A percentile compares a stretch with the other conserved stretches of the same genome.
Evolutionary conservation across 2,797 vertebrate genomes (phyloP).

Genomic region (Acipenser transmontanus): DNA sequence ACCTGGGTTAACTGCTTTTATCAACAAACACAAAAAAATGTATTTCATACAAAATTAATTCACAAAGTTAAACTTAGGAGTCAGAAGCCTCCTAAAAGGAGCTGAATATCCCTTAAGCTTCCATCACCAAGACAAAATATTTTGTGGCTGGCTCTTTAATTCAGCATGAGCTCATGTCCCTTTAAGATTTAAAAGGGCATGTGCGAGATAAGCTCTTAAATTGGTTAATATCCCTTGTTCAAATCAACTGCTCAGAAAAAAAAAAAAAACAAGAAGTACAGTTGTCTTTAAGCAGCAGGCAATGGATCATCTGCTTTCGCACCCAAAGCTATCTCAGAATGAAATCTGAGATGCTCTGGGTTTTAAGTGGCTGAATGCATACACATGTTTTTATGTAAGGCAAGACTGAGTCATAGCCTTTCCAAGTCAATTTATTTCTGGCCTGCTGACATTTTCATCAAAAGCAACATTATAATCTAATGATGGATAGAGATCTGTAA

Average conservation of each 20-base stretch:
- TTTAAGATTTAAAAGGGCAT: constrained; percentile 12
- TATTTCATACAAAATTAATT: not conserved
- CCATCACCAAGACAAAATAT: not conserved
- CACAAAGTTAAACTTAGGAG: not conserved
- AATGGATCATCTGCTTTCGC: not conserved
- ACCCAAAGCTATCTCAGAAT: constrained; percentile 2
- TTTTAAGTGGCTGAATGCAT: not conserved
- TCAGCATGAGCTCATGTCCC: not conserved
- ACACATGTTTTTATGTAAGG: not conserved
- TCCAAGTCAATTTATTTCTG: not conserved
- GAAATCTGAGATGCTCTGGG: not conserved
- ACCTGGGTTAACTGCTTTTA: not conserved
- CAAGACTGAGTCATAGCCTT: not conserved
- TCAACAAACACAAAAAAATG: not conserved
- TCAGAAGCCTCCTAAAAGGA: not conserved
- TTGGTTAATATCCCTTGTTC: constrained; percentile 7
- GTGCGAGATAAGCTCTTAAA: constrained; percentile 8
- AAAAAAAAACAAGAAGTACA: not conserved
- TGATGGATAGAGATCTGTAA: not conserved
- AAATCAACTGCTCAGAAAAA: constrained; percentile 4
- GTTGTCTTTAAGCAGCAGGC: not conserved
- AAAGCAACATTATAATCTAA: not conserved
- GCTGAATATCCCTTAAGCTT: not conserved
- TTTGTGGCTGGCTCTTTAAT: not conserved
- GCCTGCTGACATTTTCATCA: constrained; percentile 11